Conservation (phyloP, 2,797 vertebrate species). For the Cossypha caffra region DNA sequence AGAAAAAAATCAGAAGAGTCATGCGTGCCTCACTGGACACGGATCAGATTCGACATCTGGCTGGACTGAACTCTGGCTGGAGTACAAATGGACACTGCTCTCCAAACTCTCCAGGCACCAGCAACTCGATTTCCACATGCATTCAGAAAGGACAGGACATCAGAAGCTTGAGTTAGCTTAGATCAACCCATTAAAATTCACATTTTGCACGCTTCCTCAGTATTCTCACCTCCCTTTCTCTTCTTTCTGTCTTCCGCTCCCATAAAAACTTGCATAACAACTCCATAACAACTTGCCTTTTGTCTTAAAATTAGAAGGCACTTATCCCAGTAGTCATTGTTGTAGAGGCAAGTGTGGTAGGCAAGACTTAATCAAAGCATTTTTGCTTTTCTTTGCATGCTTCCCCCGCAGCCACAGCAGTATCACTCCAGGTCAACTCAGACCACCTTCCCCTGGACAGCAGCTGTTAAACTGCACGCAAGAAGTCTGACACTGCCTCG, state of each 20-base stretch:
- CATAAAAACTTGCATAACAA: neutral
- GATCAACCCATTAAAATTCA: neutral
- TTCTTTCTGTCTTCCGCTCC: no score
- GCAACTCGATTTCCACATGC: neutral
- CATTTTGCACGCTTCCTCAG: neutral
- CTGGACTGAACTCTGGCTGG: neutral
- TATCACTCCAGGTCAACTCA: neutral
- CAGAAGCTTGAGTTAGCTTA: neutral
- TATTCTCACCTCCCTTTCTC: neutral
- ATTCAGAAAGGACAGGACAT: neutral
- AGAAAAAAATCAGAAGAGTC: neutral
- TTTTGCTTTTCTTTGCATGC: neutral
- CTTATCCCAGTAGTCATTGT: neutral
- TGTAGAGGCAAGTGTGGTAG: neutral
- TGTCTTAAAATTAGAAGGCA: neutral
- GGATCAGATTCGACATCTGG: neutral
- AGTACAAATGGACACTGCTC: neutral
- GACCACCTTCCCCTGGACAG: neutral
- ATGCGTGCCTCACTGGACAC: fast-evolving
- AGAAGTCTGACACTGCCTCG: neutral
- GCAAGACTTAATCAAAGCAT: neutral
- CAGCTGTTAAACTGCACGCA: neutral
- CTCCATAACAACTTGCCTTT: neutral
- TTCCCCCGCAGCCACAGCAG: neutral
- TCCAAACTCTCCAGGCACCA: neutral